Evolutionary conservation across 2,113 vertebrate genomes (phyloP).

Genomic region (Ophiodon elongatus): DNA sequence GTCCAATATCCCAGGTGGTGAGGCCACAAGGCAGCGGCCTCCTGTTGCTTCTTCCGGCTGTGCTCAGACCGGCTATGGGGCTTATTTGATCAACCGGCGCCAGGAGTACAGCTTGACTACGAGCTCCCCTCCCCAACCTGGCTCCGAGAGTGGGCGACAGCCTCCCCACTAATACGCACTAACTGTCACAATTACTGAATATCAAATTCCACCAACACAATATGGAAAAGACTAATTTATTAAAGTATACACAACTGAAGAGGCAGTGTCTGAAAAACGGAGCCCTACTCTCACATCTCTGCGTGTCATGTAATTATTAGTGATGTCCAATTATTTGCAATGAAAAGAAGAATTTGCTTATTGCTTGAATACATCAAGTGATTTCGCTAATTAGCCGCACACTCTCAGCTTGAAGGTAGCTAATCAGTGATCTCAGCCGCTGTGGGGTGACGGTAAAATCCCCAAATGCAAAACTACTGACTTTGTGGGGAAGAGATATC

Average conservation of each 20-base stretch:
- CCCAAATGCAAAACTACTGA: constrained; percentile 8
- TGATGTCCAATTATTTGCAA: constrained; percentile 43
- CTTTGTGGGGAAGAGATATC: constrained; percentile 11
- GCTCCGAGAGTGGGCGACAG: constrained; percentile 25
- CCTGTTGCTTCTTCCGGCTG: constrained; percentile 34
- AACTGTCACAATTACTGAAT: constrained; percentile 15
- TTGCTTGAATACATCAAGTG: constrained; percentile 38
- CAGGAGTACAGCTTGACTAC: constrained; percentile 37
- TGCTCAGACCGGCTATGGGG: constrained; percentile 3
- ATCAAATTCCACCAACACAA: constrained; percentile 11
- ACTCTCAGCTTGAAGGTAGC: constrained; percentile 27
- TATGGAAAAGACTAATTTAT: neutral
- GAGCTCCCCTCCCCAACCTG: constrained; percentile 6
- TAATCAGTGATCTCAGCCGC: constrained; percentile 25
- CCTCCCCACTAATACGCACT: constrained; percentile 6
- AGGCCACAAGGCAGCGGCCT: constrained; percentile 21
- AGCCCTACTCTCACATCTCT: constrained; percentile 9
- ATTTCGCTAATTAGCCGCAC: constrained; percentile 39
- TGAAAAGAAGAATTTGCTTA: constrained; percentile 21
- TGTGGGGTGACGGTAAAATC: constrained; percentile 12
- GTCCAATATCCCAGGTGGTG: constrained; percentile 36
- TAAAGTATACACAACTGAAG: constrained; percentile 6
- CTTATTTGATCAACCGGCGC: neutral
- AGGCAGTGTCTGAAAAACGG: neutral
- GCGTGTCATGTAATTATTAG: constrained; percentile 26